Evolutionary conservation across 1,140 invertebrate species (phyloP), one percentile per base, ranked within the genome.

Genomic region (Parapsyche elsis): DNA sequence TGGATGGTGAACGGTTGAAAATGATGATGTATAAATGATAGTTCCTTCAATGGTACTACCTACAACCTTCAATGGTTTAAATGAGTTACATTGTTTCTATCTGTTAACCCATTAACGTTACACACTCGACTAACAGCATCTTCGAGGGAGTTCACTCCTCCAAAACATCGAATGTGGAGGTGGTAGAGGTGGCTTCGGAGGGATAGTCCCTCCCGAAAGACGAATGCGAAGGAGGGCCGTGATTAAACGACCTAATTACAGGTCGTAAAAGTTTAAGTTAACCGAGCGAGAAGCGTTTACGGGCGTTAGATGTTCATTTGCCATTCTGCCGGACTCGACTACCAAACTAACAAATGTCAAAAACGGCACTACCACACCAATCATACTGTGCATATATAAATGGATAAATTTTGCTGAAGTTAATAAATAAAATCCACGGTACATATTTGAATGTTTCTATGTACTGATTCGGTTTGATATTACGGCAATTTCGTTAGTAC

Each of bases 191-290:
- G 64, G 10, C 53, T 57, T n/a, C 14, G 49, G 49, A 16, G 10
- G 16, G 49, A 53, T 53, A 2, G 49, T 53, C 49, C 49, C 49
- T 53, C n/a, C 49, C 12, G 74, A 12, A 81, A 81, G 81, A 81
- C 81, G 64, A 57, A 81, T 81, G 81, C 77, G 9, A 21, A 26
- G 19, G 64, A 44, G 71, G 19, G 73, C 12, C 59, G 59, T 81
- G 81, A 81, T 81, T 79, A 76, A 81, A 76, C 73, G 71, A 71
- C 73, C 81, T 81, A 81, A 81, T 81, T 81, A 79, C 24, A 64
- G 73, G 30, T 74, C 53, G 77, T 81, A 81, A 81, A 81, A 81
- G 71, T 81, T 81, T 81, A 75, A 81, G 61, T 78, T 78, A 78
- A 81, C 80, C 75, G 76, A 81, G 74, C 80, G 67, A 30, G 64